These are phyloP conservation scores for Troglohyphantes excavatus DNA, from an alignment of 2,888 invertebrate species.

Conservation along the genomic window DNA sequence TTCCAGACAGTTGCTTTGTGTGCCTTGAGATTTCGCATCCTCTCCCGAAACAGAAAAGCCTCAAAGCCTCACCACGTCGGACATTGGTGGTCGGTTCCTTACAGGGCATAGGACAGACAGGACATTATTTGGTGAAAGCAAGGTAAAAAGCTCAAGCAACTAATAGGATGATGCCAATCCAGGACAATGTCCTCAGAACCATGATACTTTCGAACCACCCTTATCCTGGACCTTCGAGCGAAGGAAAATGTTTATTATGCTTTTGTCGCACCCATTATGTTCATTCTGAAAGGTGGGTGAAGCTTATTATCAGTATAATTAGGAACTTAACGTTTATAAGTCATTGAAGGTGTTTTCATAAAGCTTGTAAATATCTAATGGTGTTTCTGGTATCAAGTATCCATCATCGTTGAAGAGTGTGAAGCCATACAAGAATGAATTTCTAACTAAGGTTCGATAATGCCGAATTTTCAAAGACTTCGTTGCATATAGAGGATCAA, in stretches of 20 bases:
- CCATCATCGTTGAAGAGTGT: background rate
- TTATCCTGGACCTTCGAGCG: background rate
- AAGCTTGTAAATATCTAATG: slow-evolving; percentile 52
- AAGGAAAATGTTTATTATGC: slow-evolving; percentile 18
- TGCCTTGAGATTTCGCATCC: slow-evolving; percentile 64
- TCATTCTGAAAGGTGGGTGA: slow-evolving; percentile 25
- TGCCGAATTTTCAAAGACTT: slow-evolving; percentile 68
- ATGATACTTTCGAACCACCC: slow-evolving; percentile 24
- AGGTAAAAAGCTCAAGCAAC: slow-evolving; percentile 66
- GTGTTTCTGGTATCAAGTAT: slow-evolving; percentile 18
- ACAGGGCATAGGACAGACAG: background rate
- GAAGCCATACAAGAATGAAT: slow-evolving; percentile 7
- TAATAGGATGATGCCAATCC: slow-evolving; percentile 35
- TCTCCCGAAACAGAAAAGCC: slow-evolving; percentile 50
- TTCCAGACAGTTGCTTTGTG: slow-evolving; percentile 73
- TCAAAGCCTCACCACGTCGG: slow-evolving; percentile 36
- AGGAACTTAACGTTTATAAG: slow-evolving; percentile 32
- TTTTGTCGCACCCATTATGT: slow-evolving; percentile 31
- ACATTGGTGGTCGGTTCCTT: slow-evolving; percentile 52
- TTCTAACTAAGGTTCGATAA: slow-evolving; percentile 45
- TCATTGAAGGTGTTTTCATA: slow-evolving; percentile 20
- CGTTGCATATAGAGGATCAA: slow-evolving; percentile 46
- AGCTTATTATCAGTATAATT: slow-evolving; percentile 44
- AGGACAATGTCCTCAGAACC: slow-evolving; percentile 32
- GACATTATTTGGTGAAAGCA: background rate